Conservation (phyloP, 2,888 invertebrate genomes). For the Acleris emargana region DNA sequence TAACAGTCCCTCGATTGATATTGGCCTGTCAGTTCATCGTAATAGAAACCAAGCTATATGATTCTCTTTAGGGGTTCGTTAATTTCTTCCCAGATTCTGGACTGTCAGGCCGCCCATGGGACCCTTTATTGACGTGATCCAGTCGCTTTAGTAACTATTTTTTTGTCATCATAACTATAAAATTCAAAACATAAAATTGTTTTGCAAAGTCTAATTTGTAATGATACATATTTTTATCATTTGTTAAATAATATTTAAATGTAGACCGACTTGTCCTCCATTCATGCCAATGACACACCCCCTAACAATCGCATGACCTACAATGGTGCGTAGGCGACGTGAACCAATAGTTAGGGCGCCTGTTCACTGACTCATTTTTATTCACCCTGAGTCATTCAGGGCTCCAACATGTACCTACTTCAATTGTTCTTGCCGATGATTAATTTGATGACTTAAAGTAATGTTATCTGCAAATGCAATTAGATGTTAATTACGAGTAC, state of each 20-base stretch:
- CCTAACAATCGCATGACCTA: conserved; percentile 38
- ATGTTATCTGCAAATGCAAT: conserved; percentile 39
- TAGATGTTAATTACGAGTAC: conserved; percentile 13
- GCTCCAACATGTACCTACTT: conserved; percentile 37
- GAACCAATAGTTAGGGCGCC: conserved; percentile 39
- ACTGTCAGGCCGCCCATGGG: too few relatives aligned
- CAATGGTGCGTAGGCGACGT: conserved; percentile 43
- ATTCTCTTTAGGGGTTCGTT: too few relatives aligned
- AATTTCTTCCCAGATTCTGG: too few relatives aligned
- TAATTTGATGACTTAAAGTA: conserved; percentile 60
- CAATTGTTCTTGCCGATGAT: conserved; percentile 54
- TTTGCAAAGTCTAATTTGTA: conserved; percentile 6
- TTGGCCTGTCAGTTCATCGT: too few relatives aligned
- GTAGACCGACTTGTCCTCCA: conserved; percentile 14
- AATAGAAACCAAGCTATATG: too few relatives aligned
- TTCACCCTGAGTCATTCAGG: conserved; percentile 58
- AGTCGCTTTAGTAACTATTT: too few relatives aligned
- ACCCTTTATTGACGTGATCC: too few relatives aligned
- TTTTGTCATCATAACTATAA: too few relatives aligned
- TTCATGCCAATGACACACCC: conserved; percentile 63
- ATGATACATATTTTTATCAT: conserved; percentile 8
- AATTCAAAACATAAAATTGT: background rate
- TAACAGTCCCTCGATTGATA: too few relatives aligned
- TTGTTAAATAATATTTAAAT: conserved; percentile 19
- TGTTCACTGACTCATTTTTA: conserved; percentile 49